These are phyloP conservation scores for Piaya cayana DNA, from an alignment of 2,113 vertebrate species.

Conservation along the genomic window DNA sequence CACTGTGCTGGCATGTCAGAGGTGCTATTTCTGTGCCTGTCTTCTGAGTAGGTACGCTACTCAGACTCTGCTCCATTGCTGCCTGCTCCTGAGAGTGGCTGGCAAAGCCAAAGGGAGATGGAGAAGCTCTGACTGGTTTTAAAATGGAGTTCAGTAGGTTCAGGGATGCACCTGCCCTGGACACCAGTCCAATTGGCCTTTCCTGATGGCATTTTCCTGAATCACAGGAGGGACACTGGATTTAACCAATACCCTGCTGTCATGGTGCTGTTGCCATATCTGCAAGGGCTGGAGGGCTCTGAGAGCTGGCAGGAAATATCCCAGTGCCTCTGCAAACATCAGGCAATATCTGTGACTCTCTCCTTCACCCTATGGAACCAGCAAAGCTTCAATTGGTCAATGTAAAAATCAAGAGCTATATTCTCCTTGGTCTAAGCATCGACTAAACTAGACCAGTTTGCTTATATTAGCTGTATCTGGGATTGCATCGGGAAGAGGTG, in stretches of 20 bases:
- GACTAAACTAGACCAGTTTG: accelerated
- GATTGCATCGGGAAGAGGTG: neutral
- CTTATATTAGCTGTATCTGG: neutral
- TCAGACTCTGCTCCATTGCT: neutral
- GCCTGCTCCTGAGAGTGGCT: neutral
- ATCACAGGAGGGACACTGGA: accelerated
- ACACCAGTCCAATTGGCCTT: neutral
- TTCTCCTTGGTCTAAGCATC: neutral
- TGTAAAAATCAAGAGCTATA: accelerated
- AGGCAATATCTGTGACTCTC: neutral
- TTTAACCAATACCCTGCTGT: neutral
- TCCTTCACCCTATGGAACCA: neutral
- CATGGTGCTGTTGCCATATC: accelerated
- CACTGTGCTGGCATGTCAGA: neutral
- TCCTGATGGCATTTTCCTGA: neutral
- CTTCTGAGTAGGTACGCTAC: neutral
- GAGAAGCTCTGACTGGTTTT: neutral
- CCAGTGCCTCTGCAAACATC: neutral
- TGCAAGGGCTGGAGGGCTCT: neutral
- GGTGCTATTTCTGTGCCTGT: neutral
- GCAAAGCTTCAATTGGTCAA: neutral
- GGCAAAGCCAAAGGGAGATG: neutral
- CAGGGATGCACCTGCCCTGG: neutral
- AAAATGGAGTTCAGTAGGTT: neutral
- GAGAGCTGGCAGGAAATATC: neutral